Conservation (phyloP, 2,797 vertebrate species). For the Tiaroga cobitis region DNA sequence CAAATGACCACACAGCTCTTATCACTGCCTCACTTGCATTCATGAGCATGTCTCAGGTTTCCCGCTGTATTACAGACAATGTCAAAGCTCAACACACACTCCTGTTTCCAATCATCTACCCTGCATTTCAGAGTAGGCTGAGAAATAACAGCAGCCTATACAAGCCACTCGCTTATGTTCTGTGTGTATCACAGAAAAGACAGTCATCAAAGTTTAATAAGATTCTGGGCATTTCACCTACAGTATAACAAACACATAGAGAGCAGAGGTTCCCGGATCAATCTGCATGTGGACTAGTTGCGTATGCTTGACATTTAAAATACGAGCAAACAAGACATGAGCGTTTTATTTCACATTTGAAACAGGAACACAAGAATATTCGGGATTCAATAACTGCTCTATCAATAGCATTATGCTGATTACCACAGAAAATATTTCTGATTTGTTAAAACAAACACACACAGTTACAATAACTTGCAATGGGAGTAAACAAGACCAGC, state of each 20-base stretch:
- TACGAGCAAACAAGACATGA: conserved; percentile 10
- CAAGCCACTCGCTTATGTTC: neutral
- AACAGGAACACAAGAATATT: neutral
- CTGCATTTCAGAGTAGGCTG: neutral
- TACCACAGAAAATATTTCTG: neutral
- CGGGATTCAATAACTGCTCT: neutral
- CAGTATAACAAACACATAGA: neutral
- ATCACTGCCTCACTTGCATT: neutral
- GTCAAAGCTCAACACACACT: conserved; percentile 6
- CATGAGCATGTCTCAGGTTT: conserved; percentile 2
- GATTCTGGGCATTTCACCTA: neutral
- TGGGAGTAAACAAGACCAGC: neutral
- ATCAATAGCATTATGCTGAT: neutral
- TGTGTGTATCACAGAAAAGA: neutral
- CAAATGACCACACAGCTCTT: conserved; percentile 13
- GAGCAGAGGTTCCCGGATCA: neutral
- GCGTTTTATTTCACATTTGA: neutral
- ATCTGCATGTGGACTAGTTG: neutral
- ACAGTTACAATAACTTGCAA: neutral
- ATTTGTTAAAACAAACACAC: too few relatives aligned
- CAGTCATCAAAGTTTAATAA: conserved; percentile 39
- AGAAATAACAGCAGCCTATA: neutral
- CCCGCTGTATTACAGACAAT: neutral
- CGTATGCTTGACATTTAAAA: neutral
- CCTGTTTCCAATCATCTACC: neutral